Conservation (phyloP, 2,113 vertebrate genomes). For the Zootoca vivipara region DNA sequence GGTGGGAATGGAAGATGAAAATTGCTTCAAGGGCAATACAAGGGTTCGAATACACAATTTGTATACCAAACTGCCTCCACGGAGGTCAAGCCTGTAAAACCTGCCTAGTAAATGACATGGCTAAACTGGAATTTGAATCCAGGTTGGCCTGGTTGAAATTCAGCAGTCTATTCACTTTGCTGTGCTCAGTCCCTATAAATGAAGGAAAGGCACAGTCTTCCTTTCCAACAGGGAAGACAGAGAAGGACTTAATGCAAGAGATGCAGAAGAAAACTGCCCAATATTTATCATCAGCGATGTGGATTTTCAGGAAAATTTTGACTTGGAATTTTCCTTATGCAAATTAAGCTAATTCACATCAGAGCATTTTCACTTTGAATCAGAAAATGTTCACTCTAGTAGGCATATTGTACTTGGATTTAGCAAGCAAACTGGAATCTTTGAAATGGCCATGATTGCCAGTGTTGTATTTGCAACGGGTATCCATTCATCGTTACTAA, state of each 20-base stretch:
- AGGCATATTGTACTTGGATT: too few species aligned
- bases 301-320: too few species aligned
- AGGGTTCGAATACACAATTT: neutral
- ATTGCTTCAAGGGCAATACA: neutral
- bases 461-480: too few species aligned
- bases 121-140: neutral
- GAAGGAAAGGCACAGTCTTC: neutral
- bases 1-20: neutral
- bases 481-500: too few species aligned
- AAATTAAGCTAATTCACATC: too few species aligned
- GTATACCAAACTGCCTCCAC: neutral
- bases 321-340: too few species aligned
- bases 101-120: neutral
- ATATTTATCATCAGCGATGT: neutral
- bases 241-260: neutral
- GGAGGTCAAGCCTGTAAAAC: neutral
- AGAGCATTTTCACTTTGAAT: too few species aligned
- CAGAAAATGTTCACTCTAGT: too few species aligned
- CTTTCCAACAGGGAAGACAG: neutral
- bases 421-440: too few species aligned
- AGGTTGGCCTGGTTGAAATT: neutral
- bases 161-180: neutral
- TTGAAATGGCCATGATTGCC: too few species aligned
- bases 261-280: neutral
- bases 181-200: neutral